Percentiles rank a stretch among this genome's conserved stretches.
These are phyloP conservation scores for Dicranocentrus wangi DNA, from an alignment of 2,888 invertebrate species.

Conservation along the genomic window DNA sequence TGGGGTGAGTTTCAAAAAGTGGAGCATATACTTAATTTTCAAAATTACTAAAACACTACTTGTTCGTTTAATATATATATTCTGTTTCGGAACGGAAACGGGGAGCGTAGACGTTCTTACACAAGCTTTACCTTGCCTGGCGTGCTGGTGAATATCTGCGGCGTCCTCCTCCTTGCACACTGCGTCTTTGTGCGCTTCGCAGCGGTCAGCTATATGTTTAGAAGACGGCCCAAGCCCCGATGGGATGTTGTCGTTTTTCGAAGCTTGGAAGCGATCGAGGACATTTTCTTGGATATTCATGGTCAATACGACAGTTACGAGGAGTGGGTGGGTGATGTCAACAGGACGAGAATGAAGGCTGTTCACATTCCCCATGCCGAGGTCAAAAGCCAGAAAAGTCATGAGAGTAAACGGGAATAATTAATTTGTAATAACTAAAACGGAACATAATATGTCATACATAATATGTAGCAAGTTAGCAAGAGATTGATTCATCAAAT, in stretches of 20 bases:
- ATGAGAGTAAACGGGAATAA: too few relatives aligned
- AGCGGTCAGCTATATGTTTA: constrained; percentile 18
- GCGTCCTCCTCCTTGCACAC: constrained; percentile 23
- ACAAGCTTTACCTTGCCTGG: too few relatives aligned
- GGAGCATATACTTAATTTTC: too few relatives aligned
- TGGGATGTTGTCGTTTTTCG: constrained; percentile 46
- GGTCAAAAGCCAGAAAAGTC: neutral
- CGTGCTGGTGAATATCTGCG: constrained; percentile 53
- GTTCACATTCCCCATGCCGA: neutral
- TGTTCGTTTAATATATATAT: too few relatives aligned
- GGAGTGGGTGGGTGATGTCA: constrained; percentile 36
- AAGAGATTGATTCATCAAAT: too few relatives aligned
- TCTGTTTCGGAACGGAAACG: too few relatives aligned
- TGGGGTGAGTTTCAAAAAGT: constrained; percentile 40
- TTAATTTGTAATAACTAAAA: too few relatives aligned
- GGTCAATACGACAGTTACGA: constrained; percentile 39
- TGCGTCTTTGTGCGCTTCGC: constrained; percentile 19
- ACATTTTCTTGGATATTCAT: constrained; percentile 31
- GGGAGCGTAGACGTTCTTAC: too few relatives aligned
- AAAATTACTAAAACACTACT: too few relatives aligned
- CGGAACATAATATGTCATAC: too few relatives aligned
- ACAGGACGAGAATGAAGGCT: constrained; percentile 6
- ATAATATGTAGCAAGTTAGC: too few relatives aligned
- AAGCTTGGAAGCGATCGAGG: constrained; percentile 33
- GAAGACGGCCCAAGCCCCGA: constrained; percentile 43